A percentile compares a stretch with the other conserved stretches of the same genome.
Evolutionary conservation across 2,888 invertebrate genomes (phyloP).

Genomic region (Strigamia transsilvanica): DNA sequence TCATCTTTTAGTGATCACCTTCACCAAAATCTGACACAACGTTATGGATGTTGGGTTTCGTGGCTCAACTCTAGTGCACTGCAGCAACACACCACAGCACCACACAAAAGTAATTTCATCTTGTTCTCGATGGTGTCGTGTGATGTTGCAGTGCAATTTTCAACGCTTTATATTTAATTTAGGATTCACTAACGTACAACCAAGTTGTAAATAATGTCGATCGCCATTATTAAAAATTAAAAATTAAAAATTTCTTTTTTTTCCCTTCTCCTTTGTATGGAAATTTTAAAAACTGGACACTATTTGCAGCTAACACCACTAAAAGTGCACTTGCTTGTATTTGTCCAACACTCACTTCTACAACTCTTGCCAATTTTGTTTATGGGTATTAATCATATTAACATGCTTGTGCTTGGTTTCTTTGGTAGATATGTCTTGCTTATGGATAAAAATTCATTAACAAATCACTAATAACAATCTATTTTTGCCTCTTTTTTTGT

Average conservation of each 20-base stretch:
- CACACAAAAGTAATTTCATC: slow-evolving; percentile 22
- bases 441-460: neutral
- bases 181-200: neutral
- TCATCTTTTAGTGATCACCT: slow-evolving; percentile 30
- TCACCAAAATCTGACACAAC: slow-evolving; percentile 18
- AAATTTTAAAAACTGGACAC: neutral
- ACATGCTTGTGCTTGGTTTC: slow-evolving; percentile 22
- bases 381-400: neutral
- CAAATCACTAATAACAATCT: neutral
- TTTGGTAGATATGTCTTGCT: slow-evolving; percentile 2
- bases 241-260: neutral
- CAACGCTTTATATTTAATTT: slow-evolving; percentile 8
- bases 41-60: slow-evolving; percentile 5
- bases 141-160: slow-evolving; percentile 30
- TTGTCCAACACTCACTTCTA: neutral
- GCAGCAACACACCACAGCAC: slow-evolving; percentile 21
- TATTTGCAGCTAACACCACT: neutral
- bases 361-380: neutral
- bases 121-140: slow-evolving; percentile 1
- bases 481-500: slow-evolving; percentile 12
- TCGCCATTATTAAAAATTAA: neutral
- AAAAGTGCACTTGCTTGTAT: slow-evolving; percentile 14
- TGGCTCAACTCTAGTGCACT: slow-evolving; percentile 28
- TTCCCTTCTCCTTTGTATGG: neutral
- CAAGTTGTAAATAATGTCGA: slow-evolving; percentile 21